A percentile compares a stretch with the other conserved stretches of the same genome.
These are phyloP conservation scores for Serilophus lunatus DNA, from an alignment of 2,113 vertebrate genomes.

Conservation along the genomic window DNA sequence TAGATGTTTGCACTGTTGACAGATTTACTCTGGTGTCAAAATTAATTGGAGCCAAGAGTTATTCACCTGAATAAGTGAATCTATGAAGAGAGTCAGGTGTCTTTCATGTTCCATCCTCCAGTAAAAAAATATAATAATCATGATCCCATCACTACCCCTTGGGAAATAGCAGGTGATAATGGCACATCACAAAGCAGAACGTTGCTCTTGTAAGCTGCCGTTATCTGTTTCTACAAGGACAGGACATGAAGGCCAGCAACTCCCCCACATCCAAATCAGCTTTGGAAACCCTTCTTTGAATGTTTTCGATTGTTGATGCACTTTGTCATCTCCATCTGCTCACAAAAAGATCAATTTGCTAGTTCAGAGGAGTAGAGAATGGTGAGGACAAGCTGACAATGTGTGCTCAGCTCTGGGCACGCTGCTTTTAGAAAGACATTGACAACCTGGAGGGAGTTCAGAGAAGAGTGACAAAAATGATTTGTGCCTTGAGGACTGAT, in stretches of 20 bases:
- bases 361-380: background rate
- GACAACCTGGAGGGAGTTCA: conserved; percentile 29
- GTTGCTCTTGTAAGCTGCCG: background rate
- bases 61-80: background rate
- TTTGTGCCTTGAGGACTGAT: background rate
- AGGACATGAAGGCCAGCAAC: background rate
- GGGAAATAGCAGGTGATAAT: background rate
- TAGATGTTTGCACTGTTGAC: background rate
- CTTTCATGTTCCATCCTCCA: conserved; percentile 9
- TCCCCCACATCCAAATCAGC: background rate
- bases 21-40: conserved; percentile 17
- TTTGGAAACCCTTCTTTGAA: background rate
- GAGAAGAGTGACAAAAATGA: conserved; percentile 38
- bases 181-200: background rate
- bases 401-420: background rate
- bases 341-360: background rate
- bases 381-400: background rate
- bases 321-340: background rate
- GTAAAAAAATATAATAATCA: background rate
- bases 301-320: background rate
- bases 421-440: background rate
- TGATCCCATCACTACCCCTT: background rate
- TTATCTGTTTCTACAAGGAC: background rate
- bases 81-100: background rate
- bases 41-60: conserved; percentile 29